phyloP scores from a whole-genome alignment of 2,888 invertebrate genomes.

The Andrena praecox region DNA sequence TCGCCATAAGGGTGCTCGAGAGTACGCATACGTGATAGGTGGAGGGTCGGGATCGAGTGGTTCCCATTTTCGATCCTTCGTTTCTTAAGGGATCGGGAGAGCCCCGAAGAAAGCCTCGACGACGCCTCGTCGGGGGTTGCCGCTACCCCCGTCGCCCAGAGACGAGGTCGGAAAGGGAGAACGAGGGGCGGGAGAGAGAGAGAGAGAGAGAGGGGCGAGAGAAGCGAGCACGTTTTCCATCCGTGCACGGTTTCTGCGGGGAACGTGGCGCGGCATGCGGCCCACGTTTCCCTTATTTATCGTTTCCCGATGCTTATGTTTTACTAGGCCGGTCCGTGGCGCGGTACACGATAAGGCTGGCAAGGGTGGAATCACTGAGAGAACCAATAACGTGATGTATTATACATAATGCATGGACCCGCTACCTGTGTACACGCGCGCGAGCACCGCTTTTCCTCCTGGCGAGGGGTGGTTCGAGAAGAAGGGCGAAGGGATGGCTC shows the following conservation, averaged over 20 bases:
- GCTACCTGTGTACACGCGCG: slow-evolving; percentile 72
- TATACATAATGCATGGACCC: slow-evolving; percentile 84
- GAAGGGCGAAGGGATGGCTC: slow-evolving; percentile 55
- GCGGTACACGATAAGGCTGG: slow-evolving; percentile 82
- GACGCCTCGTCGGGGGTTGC: slow-evolving; percentile 44
- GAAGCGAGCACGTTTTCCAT: slow-evolving; percentile 56
- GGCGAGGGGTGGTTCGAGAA: slow-evolving; percentile 29
- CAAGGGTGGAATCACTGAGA: slow-evolving; percentile 84
- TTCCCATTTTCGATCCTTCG: slow-evolving; percentile 56
- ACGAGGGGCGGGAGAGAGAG: slow-evolving; percentile 14
- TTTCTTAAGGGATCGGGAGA: slow-evolving; percentile 44
- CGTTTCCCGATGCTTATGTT: slow-evolving; percentile 85
- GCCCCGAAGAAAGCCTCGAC: slow-evolving; percentile 59
- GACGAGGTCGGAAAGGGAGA: slow-evolving; percentile 15
- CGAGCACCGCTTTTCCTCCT: slow-evolving; percentile 47
- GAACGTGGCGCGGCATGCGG: slow-evolving; percentile 79
- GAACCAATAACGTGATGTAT: slow-evolving; percentile 85
- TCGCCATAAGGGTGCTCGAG: slow-evolving; percentile 42
- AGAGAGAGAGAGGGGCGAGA: background rate
- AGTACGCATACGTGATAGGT: slow-evolving; percentile 76
- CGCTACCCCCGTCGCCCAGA: slow-evolving; percentile 39
- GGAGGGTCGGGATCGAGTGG: slow-evolving; percentile 62
- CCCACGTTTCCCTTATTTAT: slow-evolving; percentile 85
- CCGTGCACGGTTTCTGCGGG: slow-evolving; percentile 56
- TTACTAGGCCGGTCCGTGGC: slow-evolving; percentile 82